Evolutionary conservation across 2,113 vertebrate genomes (phyloP), one percentile per base, ranked within the genome.

Genomic region (Dipodomys ordii): DNA sequence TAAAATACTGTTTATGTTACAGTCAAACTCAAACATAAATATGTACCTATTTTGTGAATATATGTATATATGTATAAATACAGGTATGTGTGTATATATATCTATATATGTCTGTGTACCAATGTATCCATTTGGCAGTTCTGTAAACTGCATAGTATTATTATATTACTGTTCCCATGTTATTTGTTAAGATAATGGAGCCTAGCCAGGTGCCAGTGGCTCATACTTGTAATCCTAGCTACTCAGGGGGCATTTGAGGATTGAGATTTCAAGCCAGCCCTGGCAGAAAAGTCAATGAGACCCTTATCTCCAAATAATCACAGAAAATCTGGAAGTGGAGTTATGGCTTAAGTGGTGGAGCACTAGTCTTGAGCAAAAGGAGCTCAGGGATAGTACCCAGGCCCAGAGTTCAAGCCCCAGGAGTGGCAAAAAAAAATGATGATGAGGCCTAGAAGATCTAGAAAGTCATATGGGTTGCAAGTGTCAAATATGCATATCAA

Each of bases 391-490:
- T 13, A 16, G 53, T 57, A 13, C 53, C 53, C 12, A 57, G 13
- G 15, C 53, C 53, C 53, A 57, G 53, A 57, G 53, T 57, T 57
- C 53, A 57, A 57, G 53, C 12, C 53, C 53, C 49, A 12, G 49
- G 49, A 49, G 9, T 49, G 12, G 49, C 49, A 49, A 13, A 57
- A 57, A 57, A 57, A 57, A 57, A 76, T 72, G 39, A 73, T 76
- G 88, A 90, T 49, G 44, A 95, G 32, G 32, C 22, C 88, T 92
- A 60, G 68, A 74, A 79, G 62, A 20, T 39, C 57, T 92, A 60
- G 68, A 74, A 79, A 53, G 25, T 39, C 57, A 32, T 65, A 12
- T 2, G 16, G n/a, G 9, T 62, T 44, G 4, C 28, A 53, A 93
- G 9, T 44, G 23, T 85, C 57, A 53, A 85, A 74, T 10, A 83